Conservation (phyloP, 2,797 vertebrate species). For the Danio choprae region DNA sequence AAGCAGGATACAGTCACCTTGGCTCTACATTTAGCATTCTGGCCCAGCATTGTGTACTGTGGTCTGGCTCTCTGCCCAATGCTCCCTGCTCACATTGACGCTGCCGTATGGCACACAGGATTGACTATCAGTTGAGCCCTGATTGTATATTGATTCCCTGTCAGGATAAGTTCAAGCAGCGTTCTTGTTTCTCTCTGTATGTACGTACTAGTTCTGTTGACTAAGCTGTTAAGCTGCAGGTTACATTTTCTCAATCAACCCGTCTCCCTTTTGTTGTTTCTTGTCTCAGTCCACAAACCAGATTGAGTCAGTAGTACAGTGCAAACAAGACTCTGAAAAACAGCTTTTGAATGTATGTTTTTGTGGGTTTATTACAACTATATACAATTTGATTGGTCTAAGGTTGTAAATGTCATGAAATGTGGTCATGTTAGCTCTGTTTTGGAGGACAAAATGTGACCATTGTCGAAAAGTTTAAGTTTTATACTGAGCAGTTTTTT, state of each 20-base stretch:
- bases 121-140: constrained; percentile 58
- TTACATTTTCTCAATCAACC: background rate
- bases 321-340: too few species aligned
- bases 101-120: constrained; percentile 41
- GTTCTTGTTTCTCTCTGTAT: constrained; percentile 31
- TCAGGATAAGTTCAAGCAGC: constrained; percentile 46
- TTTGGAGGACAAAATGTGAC: too few species aligned
- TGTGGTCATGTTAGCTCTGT: too few species aligned
- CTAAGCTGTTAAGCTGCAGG: constrained; percentile 33
- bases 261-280: background rate
- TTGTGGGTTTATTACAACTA: too few species aligned
- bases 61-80: constrained; percentile 23
- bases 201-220: constrained; percentile 38
- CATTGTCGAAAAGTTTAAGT: too few species aligned
- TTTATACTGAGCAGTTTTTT: too few species aligned
- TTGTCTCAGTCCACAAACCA: constrained; percentile 3
- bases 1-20: constrained; percentile 28
- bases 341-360: too few species aligned
- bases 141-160: constrained; percentile 62
- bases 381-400: too few species aligned
- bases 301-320: background rate
- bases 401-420: too few species aligned
- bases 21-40: constrained; percentile 45
- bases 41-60: background rate
- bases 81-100: background rate